phyloP scores from a whole-genome alignment of 2,888 invertebrate genomes.

The Crematogaster levior region DNA sequence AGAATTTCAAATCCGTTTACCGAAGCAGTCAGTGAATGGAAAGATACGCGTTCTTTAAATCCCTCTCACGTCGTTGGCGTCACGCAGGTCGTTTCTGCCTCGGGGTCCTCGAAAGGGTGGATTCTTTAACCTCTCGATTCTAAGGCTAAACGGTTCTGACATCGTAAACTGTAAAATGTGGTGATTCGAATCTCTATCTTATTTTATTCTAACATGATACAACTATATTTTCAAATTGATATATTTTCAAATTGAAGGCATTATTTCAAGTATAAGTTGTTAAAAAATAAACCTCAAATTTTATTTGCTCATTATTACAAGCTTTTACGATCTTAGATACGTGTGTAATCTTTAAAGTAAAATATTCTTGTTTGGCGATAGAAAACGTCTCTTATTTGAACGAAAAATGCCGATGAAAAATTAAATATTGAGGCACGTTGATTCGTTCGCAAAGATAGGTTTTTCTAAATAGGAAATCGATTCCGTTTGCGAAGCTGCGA shows the following conservation, averaged over 20 bases:
- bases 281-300: too few relatives aligned
- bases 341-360: not conserved
- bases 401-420: not conserved
- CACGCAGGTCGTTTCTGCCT: conserved; percentile 20
- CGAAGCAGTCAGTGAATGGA: conserved; percentile 22
- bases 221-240: not conserved
- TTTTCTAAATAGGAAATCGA: conserved; percentile 14
- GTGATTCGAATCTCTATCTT: not conserved
- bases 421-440: not conserved
- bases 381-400: not conserved
- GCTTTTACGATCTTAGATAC: not conserved
- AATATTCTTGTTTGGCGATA: not conserved
- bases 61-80: conserved; percentile 48
- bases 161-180: conserved; percentile 32
- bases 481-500: conserved; percentile 12
- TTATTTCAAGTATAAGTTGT: not conserved
- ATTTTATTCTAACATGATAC: not conserved
- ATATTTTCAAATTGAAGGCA: not conserved
- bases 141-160: conserved; percentile 27
- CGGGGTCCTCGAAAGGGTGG: not conserved
- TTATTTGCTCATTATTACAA: not conserved
- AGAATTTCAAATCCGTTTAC: conserved; percentile 50
- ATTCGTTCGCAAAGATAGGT: conserved; percentile 12
- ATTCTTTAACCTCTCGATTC: conserved; percentile 30
- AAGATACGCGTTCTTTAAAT: conserved; percentile 46